Evolutionary conservation across 1,140 invertebrate species (phyloP).

Genomic region (Lepidotrigona ventralis): DNA sequence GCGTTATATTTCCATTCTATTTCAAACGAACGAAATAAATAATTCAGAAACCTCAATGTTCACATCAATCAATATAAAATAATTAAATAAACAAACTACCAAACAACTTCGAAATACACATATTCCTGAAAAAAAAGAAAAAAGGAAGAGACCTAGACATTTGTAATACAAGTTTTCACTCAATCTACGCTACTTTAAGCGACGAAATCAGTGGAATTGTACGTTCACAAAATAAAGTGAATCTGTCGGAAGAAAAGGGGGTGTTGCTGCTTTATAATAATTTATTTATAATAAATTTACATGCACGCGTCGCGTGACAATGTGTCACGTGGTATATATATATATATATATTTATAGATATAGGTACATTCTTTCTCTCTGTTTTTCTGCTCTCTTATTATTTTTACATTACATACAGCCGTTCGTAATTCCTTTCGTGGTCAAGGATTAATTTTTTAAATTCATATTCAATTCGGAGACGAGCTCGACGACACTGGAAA

Average conservation of each 20-base stretch:
- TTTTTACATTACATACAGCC: constrained; percentile 75
- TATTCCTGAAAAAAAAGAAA: too few species aligned
- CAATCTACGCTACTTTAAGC: not conserved
- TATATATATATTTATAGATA: constrained; percentile 57
- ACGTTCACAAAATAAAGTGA: not conserved
- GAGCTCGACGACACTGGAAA: constrained; percentile 56
- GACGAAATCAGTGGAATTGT: not conserved
- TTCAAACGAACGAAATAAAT: constrained; percentile 1
- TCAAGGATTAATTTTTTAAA: constrained; percentile 65
- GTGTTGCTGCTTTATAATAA: constrained; percentile 72
- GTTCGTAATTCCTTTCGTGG: constrained; percentile 70
- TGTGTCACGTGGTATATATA: constrained; percentile 44
- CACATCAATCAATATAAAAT: too few species aligned
- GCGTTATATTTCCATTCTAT: constrained; percentile 15
- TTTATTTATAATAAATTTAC: constrained; percentile 80
- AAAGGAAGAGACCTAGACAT: not conserved
- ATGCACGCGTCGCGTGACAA: constrained; percentile 59
- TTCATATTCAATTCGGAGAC: constrained; percentile 40
- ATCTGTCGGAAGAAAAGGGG: not conserved
- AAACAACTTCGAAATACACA: not conserved
- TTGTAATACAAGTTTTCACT: not conserved
- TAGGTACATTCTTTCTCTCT: constrained; percentile 70
- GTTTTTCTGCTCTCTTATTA: constrained; percentile 66
- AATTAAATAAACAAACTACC: not conserved
- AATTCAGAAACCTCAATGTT: not conserved